Conservation (phyloP, 2,113 vertebrate species). For the Cygnus atratus region DNA sequence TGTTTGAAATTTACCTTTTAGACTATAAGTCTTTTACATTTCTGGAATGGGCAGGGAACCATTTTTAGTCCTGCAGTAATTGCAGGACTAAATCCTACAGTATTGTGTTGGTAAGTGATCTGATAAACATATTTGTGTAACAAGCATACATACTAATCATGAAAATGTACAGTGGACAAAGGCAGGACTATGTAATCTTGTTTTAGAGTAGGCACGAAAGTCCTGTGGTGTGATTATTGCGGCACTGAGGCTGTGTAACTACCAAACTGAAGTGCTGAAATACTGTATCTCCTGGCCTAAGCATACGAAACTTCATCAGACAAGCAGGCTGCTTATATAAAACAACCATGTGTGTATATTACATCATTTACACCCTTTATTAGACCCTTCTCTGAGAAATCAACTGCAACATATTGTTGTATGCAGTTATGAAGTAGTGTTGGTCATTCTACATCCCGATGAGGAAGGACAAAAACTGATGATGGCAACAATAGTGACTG, state of each 20-base stretch:
- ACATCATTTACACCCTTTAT: neutral
- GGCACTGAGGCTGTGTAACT: neutral
- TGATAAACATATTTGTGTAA: neutral
- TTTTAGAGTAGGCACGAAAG: neutral
- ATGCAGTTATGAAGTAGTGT: neutral
- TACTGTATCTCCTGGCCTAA: neutral
- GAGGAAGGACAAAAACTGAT: neutral
- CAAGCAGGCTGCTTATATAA: neutral
- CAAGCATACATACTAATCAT: neutral
- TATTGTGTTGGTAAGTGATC: neutral
- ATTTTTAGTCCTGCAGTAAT: neutral
- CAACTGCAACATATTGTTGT: neutral
- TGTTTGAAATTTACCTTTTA: neutral
- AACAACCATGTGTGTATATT: rapidly evolving
- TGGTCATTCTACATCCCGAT: neutral
- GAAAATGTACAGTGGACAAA: neutral
- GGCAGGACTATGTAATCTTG: neutral
- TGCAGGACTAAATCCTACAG: too few relatives aligned
- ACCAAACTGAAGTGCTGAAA: neutral
- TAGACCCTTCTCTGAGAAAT: neutral
- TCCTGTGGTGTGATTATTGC: neutral
- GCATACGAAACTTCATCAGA: neutral
- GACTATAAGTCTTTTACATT: neutral
- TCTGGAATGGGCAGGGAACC: neutral
- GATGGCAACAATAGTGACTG: neutral